These are phyloP conservation scores for Alloplasta piceator DNA, from an alignment of 2,888 invertebrate genomes.

Conservation along the genomic window DNA sequence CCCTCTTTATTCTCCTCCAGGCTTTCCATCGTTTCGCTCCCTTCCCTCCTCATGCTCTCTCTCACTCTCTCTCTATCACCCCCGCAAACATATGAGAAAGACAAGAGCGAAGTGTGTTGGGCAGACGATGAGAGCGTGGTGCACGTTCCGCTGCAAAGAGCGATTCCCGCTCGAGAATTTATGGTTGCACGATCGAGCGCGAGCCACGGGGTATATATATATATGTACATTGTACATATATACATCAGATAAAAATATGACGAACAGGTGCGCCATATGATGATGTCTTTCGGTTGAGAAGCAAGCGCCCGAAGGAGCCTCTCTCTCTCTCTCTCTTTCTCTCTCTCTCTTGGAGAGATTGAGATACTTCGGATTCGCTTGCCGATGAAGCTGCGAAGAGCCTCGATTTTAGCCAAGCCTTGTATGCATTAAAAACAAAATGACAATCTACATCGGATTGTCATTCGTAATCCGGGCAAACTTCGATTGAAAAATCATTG, in stretches of 20 bases:
- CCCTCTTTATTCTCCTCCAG: conserved; percentile 38
- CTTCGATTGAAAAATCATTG: conserved; percentile 14
- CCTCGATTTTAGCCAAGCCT: conserved; percentile 20
- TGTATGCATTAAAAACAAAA: conserved; percentile 3
- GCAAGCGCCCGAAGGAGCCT: conserved; percentile 4
- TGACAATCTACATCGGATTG: conserved; percentile 23
- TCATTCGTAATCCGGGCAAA: neutral
- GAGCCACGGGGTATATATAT: conserved; percentile 28
- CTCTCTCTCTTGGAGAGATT: conserved; percentile 9
- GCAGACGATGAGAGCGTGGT: conserved; percentile 56
- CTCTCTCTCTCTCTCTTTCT: neutral
- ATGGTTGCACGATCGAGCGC: conserved; percentile 52
- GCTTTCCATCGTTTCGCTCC: conserved; percentile 14
- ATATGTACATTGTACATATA: no score
- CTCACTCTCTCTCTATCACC: conserved; percentile 22
- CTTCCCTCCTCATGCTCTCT: conserved; percentile 28
- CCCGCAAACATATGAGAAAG: conserved; percentile 45
- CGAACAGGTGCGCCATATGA: conserved; percentile 59
- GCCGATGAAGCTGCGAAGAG: neutral
- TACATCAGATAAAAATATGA: conserved; percentile 59
- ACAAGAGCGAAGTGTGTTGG: conserved; percentile 51
- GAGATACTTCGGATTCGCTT: conserved; percentile 33
- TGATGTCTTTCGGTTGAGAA: conserved; percentile 40
- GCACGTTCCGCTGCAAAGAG: conserved; percentile 45
- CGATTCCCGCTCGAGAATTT: conserved; percentile 49